phyloP scores from a whole-genome alignment of 2,888 invertebrate genomes.

The Seladonia tumulorum region DNA sequence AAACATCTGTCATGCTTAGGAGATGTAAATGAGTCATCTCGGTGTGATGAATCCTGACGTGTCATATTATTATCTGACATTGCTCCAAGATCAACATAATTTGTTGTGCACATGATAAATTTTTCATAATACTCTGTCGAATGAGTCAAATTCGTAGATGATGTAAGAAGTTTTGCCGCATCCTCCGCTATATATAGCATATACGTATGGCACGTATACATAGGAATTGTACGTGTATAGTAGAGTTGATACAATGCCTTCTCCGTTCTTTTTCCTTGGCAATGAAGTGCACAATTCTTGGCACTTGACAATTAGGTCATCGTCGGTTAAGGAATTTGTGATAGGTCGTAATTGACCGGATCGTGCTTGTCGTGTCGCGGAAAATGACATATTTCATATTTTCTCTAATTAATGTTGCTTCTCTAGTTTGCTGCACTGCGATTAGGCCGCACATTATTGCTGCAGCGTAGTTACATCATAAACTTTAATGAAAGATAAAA shows the following conservation, averaged over 20 bases:
- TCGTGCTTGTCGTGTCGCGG: not conserved
- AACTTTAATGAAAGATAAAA: not conserved
- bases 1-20: not conserved
- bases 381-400: not conserved
- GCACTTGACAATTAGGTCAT: constrained; percentile 8
- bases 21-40: not conserved
- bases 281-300: not conserved
- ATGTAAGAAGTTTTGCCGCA: not conserved
- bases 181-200: not conserved
- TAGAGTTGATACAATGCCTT: not conserved
- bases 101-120: not conserved
- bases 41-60: not conserved
- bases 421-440: not conserved
- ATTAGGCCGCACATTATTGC: not conserved
- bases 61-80: not conserved
- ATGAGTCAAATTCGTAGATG: not conserved
- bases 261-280: not conserved
- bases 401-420: not conserved
- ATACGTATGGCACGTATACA: not conserved
- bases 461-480: not conserved
- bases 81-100: not conserved
- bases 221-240: not conserved
- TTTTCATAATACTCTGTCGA: not conserved
- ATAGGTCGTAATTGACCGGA: not conserved
- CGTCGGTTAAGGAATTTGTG: not conserved